A percentile compares a stretch with the other conserved stretches of the same genome.
phyloP scores from a whole-genome alignment of 1,140 invertebrate species.

The Rhopalosiphum padi region DNA sequence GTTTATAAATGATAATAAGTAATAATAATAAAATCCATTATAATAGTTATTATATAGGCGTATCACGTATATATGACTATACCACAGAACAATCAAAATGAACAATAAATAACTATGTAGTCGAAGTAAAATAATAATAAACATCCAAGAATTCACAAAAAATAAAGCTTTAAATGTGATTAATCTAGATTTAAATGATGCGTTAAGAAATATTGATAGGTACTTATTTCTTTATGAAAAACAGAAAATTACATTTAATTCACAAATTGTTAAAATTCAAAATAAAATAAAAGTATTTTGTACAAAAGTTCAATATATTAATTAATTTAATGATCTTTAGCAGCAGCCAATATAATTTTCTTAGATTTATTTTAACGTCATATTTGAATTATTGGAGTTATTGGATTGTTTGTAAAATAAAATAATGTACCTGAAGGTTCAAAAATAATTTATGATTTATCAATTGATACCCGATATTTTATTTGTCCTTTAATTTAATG shows the following conservation, averaged over 20 bases:
- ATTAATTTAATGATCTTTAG: background rate
- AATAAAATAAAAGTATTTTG: background rate
- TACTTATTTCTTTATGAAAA: background rate
- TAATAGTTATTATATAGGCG: background rate
- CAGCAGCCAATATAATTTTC: background rate
- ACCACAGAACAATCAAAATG: background rate
- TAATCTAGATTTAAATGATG: background rate
- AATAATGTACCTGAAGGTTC: background rate
- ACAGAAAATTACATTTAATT: background rate
- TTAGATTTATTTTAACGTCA: background rate
- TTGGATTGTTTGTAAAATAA: background rate
- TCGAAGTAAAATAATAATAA: background rate
- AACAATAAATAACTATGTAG: too few species aligned
- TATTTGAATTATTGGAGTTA: too few species aligned
- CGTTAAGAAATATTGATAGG: background rate
- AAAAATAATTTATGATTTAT: background rate
- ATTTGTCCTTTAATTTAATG: background rate
- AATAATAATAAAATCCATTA: background rate
- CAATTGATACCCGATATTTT: background rate
- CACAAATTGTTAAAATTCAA: background rate
- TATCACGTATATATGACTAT: background rate
- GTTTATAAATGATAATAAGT: background rate
- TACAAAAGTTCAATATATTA: background rate
- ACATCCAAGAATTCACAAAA: background rate
- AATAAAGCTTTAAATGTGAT: background rate